These are phyloP conservation scores for Pelvicachromis taeniatus DNA, from an alignment of 2,113 vertebrate genomes.

Conservation along the genomic window DNA sequence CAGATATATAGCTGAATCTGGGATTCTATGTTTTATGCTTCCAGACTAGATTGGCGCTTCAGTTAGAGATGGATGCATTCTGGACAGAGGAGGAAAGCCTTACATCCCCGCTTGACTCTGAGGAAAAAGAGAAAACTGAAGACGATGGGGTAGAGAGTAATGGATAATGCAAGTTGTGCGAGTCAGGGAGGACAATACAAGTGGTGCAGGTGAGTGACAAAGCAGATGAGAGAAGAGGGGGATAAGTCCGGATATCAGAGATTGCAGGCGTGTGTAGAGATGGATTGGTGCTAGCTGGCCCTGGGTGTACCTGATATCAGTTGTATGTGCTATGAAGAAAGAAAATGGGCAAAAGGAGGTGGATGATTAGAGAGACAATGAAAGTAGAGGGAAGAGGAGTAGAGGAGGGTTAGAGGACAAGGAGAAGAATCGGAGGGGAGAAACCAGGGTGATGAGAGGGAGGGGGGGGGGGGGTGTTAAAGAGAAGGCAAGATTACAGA, in stretches of 20 bases:
- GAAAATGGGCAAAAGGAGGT: not conserved
- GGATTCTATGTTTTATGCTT: not conserved
- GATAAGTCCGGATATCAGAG: conserved; percentile 22
- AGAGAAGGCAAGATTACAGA: not conserved
- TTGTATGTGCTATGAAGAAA: not conserved
- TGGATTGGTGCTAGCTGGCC: conserved; percentile 22
- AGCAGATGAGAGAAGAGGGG: not conserved
- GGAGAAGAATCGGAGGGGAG: not conserved
- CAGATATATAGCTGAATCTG: not conserved
- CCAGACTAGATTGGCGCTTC: not conserved
- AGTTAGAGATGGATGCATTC: conserved; percentile 9
- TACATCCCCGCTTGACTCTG: conserved; percentile 6
- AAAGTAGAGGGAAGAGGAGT: not conserved
- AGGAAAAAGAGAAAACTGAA: not conserved
- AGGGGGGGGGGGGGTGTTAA: not conserved
- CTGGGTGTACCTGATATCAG: conserved; percentile 25
- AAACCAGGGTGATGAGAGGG: conserved; percentile 6
- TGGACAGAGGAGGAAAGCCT: not conserved
- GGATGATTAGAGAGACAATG: conserved; percentile 28
- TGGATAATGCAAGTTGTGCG: conserved; percentile 14
- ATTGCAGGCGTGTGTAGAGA: conserved; percentile 33
- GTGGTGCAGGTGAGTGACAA: not conserved
- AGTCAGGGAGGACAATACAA: not conserved
- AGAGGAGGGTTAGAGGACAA: conserved; percentile 33
- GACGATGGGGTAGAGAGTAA: conserved; percentile 7